Evolutionary conservation across 2,113 vertebrate genomes (phyloP), one percentile per base, ranked within the genome.

Genomic region (Oreochromis aureus): DNA sequence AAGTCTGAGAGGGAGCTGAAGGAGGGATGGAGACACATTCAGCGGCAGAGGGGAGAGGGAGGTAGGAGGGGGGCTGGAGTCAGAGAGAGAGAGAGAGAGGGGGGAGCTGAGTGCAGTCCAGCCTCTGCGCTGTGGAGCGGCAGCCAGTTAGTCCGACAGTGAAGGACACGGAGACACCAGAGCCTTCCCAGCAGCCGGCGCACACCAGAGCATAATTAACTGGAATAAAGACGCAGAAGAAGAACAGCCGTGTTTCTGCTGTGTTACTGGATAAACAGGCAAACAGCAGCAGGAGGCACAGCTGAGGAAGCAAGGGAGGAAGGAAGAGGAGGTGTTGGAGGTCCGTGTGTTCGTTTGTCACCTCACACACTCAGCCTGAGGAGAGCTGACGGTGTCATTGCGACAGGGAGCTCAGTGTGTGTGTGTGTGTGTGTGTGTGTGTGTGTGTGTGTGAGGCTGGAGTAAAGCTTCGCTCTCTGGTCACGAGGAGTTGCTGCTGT

Each of bases 71-170:
- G 59, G 44, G 44, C 6, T 71, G 79, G 88, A 79, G 76, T 19
- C 2, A 27, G 5, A 3, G 79, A 32, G 82, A 80, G 83, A 24
- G 87, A 54, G 85, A 4, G 86, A 10, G 6, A n/a, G n/a, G 22
- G 56, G 54, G 27, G 24, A 48, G 78, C 44, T 86, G 88, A 81
- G 90, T 84, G 88, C 92, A 58, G 93, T 89, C 58, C 87, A 90
- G 93, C 61, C 86, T 82, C 83, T 90, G 91, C 80, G 81, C 90
- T 85, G 90, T 73, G 88, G 34, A 91, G 82, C 82, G 27, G 89
- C 81, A 88, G 86, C 81, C 85, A 85, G 78, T 55, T 54, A 87
- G 91, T 91, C 93, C 85, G 44, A 76, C 83, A 61, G 78, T 87
- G 93, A 92, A 93, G 93, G 92, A 91, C 93, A 39, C 84, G 3